A percentile compares a stretch with the other conserved stretches of the same genome.
Evolutionary conservation across 2,113 vertebrate genomes (phyloP).

Genomic region (Colinus virginianus): DNA sequence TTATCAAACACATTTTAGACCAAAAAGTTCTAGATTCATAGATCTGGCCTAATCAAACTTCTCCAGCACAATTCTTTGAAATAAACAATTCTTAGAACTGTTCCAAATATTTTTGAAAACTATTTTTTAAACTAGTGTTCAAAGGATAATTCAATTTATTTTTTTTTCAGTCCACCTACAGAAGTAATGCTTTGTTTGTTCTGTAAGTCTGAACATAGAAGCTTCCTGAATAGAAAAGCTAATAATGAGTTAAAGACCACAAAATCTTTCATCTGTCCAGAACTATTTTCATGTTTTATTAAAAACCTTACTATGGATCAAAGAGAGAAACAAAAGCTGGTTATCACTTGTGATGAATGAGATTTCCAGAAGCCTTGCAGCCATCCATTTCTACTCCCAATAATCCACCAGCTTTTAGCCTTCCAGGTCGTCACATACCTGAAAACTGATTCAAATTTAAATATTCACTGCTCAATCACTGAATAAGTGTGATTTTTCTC

Average conservation of each 20-base stretch:
- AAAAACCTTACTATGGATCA: not conserved
- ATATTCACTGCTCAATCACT: not conserved
- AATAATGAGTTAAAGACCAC: not conserved
- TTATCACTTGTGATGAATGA: not conserved
- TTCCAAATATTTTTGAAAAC: not conserved
- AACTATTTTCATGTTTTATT: not conserved
- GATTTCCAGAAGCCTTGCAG: not conserved
- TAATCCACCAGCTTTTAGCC: not conserved
- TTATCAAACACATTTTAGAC: not conserved
- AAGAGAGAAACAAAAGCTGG: not conserved
- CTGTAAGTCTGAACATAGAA: not conserved
- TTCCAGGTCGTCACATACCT: not conserved
- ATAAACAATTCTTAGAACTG: not conserved
- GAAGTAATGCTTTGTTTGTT: not conserved
- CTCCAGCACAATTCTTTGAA: not conserved
- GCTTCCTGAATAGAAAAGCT: not conserved
- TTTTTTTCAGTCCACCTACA: not conserved
- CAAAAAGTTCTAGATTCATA: not conserved
- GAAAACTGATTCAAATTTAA: not conserved
- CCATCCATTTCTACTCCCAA: not conserved
- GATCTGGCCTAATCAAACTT: not conserved
- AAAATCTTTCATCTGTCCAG: not conserved
- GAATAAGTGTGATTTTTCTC: not conserved
- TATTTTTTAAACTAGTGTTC: not conserved
- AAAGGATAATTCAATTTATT: not conserved